A percentile compares a stretch with the other conserved stretches of the same genome.
Evolutionary conservation across 2,113 vertebrate species (phyloP).

Genomic region (Pipra filicauda): DNA sequence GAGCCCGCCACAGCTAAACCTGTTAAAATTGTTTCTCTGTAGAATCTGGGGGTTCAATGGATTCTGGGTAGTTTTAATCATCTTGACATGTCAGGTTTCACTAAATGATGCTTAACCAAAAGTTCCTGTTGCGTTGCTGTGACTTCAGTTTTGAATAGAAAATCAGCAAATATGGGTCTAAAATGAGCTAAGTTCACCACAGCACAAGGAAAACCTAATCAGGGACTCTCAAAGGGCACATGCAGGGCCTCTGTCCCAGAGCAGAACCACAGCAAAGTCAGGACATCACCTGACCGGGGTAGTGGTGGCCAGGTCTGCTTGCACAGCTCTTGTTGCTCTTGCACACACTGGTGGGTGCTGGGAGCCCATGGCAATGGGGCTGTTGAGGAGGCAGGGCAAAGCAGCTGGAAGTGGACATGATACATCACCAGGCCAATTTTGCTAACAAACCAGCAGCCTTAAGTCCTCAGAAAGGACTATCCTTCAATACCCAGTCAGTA

Average conservation of each 20-base stretch:
- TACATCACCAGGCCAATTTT: not conserved
- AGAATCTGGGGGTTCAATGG: not conserved
- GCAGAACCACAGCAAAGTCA: not conserved
- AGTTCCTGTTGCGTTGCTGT: not conserved
- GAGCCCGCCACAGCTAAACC: not conserved
- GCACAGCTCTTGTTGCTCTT: not conserved
- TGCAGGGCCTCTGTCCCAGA: accelerated
- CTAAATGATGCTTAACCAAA: not conserved
- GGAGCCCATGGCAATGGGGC: accelerated
- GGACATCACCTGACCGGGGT: accelerated
- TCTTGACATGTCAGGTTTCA: not conserved
- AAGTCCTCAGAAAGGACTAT: not conserved
- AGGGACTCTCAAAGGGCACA: not conserved
- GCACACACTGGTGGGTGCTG: accelerated
- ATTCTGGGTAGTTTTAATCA: not conserved
- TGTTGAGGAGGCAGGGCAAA: not conserved
- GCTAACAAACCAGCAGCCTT: not conserved
- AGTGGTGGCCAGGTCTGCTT: not conserved
- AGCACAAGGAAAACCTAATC: not conserved
- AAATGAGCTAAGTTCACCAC: not conserved
- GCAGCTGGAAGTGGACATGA: not conserved
- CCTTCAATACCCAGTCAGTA: not conserved
- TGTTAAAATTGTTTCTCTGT: not conserved
- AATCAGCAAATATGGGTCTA: not conserved
- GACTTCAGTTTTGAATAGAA: not conserved